Evolutionary conservation across 1,140 invertebrate species (phyloP).

Genomic region (Ditylenchus dipsaci): DNA sequence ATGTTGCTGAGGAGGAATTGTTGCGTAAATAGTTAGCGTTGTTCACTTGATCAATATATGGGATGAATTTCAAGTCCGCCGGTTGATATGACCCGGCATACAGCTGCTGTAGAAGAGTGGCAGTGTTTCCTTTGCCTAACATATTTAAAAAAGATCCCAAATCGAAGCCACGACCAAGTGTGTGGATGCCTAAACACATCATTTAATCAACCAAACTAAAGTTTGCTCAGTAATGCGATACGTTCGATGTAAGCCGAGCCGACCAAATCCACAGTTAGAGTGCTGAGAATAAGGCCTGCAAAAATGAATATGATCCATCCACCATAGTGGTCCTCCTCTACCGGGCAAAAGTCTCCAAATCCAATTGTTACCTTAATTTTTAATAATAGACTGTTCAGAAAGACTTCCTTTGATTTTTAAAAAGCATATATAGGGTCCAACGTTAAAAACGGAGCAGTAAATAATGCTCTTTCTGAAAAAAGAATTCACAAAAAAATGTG

Average conservation of each 20-base stretch:
- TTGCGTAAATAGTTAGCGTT: too few species aligned
- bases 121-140: constrained; percentile 18
- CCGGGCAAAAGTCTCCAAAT: constrained; percentile 44
- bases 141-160: constrained; percentile 31
- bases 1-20: too few species aligned
- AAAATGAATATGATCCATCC: constrained; percentile 50
- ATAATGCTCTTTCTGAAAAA: too few species aligned
- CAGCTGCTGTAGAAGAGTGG: constrained; percentile 23
- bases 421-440: too few species aligned
- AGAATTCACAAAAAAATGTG: background rate
- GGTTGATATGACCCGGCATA: constrained; percentile 22
- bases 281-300: constrained; percentile 39
- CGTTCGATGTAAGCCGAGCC: constrained; percentile 31
- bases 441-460: too few species aligned
- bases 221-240: background rate
- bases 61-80: constrained; percentile 20
- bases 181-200: constrained; percentile 20
- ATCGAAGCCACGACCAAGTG: constrained; percentile 24
- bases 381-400: too few species aligned
- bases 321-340: constrained; percentile 32
- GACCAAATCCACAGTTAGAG: constrained; percentile 41
- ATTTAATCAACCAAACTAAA: background rate
- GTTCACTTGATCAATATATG: constrained; percentile 24
- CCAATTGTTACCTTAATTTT: constrained; percentile 41
- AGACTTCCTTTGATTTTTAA: too few species aligned